Base-by-base conservation (phyloP, 2,888 invertebrate genomes). In the Eugnorisma glareosa region DNA sequence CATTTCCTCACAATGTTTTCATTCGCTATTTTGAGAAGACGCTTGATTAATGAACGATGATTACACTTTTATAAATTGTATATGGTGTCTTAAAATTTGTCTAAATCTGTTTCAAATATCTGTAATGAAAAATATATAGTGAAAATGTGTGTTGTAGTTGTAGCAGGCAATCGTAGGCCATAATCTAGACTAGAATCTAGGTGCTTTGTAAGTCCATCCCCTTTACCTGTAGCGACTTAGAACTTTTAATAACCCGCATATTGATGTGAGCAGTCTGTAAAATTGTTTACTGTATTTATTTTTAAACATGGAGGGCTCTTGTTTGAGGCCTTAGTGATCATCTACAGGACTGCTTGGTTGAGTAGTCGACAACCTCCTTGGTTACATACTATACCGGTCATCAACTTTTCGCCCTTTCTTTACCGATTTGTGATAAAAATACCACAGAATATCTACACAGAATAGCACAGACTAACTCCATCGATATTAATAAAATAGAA, bases 141-240 rank as follows among this genome's bases (percentile, higher is more conserved):
- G 35, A 43, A 57, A 48, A 61, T 80, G 57, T 79, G 59, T 63
- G 66, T 51, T 75, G 37, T 86, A 79, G 59, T 77, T 75, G 64
- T 83, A 79, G 75, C 61, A 24, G 57, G 31, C 70, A 61, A 73
- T 67, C n/a, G 24, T 87, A 76, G 75, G 77, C 43, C n/a, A 64
- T 67, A 68, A 63, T 70, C 71, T 64, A 64, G 37, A 61, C 31
- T 61, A 61, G 37, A 63, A 37, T 40, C 63, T 83, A 86, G 89
- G 89, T 89, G 90, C 90, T 90, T 86, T 74, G 35, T 48, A 77
- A 82, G n/a, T 88, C 88, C 81, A 75, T 86, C 88, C 87, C 74
- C 13, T 67, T 37, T 71, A 61, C 35, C 45, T 59, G 43, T 75
- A 71, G 77, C 31, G 18, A 61, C 28, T 57, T 75, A 69, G 57